Evolutionary conservation across 1,140 invertebrate genomes (phyloP), one percentile per base, ranked within the genome.

Genomic region (Cotesia typhae): DNA sequence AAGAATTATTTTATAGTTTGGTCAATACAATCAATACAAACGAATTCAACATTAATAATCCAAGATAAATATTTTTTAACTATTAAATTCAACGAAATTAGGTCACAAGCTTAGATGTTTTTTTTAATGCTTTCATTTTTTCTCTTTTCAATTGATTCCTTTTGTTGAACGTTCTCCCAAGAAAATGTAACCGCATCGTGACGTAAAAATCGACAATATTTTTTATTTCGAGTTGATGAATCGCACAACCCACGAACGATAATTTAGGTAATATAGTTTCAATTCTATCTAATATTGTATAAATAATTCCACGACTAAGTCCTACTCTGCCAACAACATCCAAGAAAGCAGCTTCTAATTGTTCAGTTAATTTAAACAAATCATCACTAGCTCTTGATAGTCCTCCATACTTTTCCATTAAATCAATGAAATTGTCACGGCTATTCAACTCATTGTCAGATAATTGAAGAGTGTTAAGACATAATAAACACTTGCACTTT

Each of bases 321-420:
- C 59, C 59, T 60, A 60, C 59, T 36, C 59, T 60, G 59, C 59
- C 59, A 60, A 36, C 59, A 60, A 60, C 57, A 35, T 60, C 57
- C 20, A 60, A 20, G 20, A 60, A 5, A 17, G 57, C 17, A 60
- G 57, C 28, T 60, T 60, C 57, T 55, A 55, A 55, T 55, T 55
- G 52, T 17, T 55, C 6, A 55, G 52, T 55, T 55, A 55, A 12
- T 17, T 55, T 4, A 55, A 55, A 55, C 12, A 55, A 55, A 55
- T 55, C 14, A 17, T 55, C 52, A 55, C 52, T 55, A 55, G 52
- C 52, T 17, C 52, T 55, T 55, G 52, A 55, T 55, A 55, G 14
- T 55, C 4, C 52, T 55, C 52, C 52, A 55, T 55, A 55, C 4
- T 55, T 55, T 55, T 55, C 52, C 52, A 55, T 55, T 12, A 55